Base-by-base conservation (phyloP, 2,113 vertebrate genomes). In the Pluvialis apricaria region DNA sequence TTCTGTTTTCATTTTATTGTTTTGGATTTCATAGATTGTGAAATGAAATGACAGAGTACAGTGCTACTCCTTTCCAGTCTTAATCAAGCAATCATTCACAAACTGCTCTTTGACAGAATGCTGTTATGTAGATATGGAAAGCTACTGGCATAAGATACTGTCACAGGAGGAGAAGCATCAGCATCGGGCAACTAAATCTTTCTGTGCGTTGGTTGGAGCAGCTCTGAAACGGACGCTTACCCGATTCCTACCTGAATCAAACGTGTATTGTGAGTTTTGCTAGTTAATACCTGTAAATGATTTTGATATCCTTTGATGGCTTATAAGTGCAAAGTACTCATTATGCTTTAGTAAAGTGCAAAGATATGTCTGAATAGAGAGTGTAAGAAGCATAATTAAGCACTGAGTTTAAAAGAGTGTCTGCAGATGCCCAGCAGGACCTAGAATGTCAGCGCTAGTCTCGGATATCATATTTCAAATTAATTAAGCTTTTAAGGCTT, bases 401-500 rank as follows among this genome's bases (percentile, higher is more conserved):
- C 40, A 51, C 40, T 9, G n/a, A 47, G 15, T 87, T 92, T 69
- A 75, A 45, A 75, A 72, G 73, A 58, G 52, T 26, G 28, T 78
- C 55, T 90, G 54, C 73, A 70, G 73, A 51, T 76, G 29, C 77
- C 69, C 45, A 77, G 49, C 42, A 57, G 45, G 86, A 94, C 29
- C 58, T 65, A 31, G 36, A 73, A 92, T 51, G 57, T 65, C 83
- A 61, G 47, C 0, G 2, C 45, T 82, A 42, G 42, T 90, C 54
- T 88, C 13, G 5, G 20, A 68, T 66, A 45, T 9, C 12, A 1
- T 90, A 86, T 91, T 94, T 94, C 73, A 90, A 89, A 76, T 31
- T 75, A 94, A 91, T 77, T 88, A 92, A 78, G 36, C 70, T 76
- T 96, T 80, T 88, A 82, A 92, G 79, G 15, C 57, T 45, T 72